These are phyloP conservation scores for Gobiocypris rarus DNA, from an alignment of 2,113 vertebrate species.

Conservation along the genomic window DNA sequence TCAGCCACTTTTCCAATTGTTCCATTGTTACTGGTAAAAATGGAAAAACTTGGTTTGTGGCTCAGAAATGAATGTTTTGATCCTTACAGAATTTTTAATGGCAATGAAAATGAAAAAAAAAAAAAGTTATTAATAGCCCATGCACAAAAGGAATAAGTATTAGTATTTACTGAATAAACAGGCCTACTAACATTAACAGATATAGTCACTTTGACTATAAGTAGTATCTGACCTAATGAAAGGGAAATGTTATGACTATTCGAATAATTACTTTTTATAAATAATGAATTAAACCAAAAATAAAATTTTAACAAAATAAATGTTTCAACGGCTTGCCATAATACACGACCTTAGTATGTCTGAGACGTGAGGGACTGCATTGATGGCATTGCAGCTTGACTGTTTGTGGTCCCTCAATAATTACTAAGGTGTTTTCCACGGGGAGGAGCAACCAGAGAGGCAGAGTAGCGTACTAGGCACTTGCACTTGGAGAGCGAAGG, in stretches of 20 bases:
- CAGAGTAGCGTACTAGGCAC: not conserved
- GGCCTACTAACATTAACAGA: not conserved
- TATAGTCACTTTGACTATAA: not conserved
- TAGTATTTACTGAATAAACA: not conserved
- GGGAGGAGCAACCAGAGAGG: conserved; percentile 34
- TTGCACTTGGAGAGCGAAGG: conserved; percentile 5
- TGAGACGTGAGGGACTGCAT: not conserved
- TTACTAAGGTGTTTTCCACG: conserved; percentile 32
- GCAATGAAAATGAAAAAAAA: not conserved
- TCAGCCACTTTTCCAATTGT: not conserved
- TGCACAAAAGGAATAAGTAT: not conserved
- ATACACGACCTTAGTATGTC: not conserved
- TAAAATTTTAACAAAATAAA: not conserved
- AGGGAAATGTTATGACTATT: not conserved
- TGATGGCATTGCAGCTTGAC: not conserved
- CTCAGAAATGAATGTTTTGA: not conserved
- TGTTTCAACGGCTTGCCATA: not conserved
- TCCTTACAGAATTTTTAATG: not conserved
- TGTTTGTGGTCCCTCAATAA: conserved; percentile 5
- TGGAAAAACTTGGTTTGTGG: not conserved
- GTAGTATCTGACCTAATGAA: not conserved
- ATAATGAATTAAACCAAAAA: not conserved
- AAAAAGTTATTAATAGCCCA: too few relatives aligned
- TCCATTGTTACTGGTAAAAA: not conserved
- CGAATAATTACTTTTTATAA: not conserved